phyloP scores from a whole-genome alignment of 2,113 vertebrate genomes.

The Haliaeetus leucogaster region DNA sequence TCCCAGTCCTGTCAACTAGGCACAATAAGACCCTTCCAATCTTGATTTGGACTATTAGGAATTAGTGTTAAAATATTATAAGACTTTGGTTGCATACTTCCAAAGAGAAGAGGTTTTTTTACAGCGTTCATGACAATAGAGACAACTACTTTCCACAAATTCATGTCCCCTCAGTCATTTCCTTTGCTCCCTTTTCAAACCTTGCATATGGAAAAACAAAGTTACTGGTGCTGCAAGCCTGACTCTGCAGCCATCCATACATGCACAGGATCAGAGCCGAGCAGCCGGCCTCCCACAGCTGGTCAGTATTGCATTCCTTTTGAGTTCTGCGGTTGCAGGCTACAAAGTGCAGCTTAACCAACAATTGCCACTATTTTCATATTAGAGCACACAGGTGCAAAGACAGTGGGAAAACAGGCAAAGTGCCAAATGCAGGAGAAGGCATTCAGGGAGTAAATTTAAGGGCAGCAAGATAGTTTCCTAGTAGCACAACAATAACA shows the following conservation, averaged over 20 bases:
- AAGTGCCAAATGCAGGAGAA: not conserved
- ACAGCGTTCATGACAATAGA: not conserved
- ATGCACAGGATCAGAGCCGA: accelerated
- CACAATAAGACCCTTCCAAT: not conserved
- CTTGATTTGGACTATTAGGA: not conserved
- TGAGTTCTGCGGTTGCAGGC: not conserved
- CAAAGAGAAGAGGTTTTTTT: not conserved
- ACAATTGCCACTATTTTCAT: not conserved
- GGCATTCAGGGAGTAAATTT: not conserved
- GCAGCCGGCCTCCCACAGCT: not conserved
- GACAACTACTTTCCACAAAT: not conserved
- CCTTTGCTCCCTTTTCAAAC: not conserved
- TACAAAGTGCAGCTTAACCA: constrained; percentile 2
- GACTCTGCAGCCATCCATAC: not conserved
- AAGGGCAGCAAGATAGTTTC: not conserved
- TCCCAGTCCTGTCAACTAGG: not conserved
- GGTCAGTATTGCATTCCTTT: not conserved
- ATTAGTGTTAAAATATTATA: not conserved
- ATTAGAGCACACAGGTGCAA: not conserved
- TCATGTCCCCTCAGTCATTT: not conserved
- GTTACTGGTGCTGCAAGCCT: no score
- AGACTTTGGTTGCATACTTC: not conserved
- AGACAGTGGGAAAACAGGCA: not conserved
- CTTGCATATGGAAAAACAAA: not conserved
- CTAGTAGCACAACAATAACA: not conserved